A percentile compares a stretch with the other conserved stretches of the same genome.
Conservation (phyloP, 2,797 vertebrate genomes). For the Neosilurus mollespiculum region DNA sequence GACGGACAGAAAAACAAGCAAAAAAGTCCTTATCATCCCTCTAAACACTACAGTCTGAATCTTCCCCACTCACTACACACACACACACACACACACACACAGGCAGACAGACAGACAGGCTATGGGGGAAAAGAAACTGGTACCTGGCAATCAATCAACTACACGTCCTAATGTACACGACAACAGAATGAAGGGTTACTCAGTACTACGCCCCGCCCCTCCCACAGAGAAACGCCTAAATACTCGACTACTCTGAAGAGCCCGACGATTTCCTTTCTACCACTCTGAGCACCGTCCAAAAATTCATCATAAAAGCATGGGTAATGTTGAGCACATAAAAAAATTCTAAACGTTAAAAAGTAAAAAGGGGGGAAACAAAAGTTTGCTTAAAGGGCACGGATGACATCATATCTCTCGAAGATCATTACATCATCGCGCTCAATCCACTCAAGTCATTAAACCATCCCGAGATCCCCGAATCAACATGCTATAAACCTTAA, state of each 20-base stretch:
- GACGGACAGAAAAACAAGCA: constrained; percentile 6
- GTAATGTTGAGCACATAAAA: constrained; percentile 36
- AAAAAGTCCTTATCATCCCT: constrained; percentile 58
- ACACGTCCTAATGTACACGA: constrained; percentile 70
- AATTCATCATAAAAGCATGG: constrained; percentile 23
- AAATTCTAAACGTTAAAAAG: neutral
- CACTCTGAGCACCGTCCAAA: too few relatives aligned
- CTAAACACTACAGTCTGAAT: constrained; percentile 55
- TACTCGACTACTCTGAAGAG: constrained; percentile 30
- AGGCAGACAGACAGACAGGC: constrained; percentile 25
- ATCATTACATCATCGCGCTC: neutral
- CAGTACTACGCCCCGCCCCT: constrained; percentile 58
- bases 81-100: constrained; percentile 37
- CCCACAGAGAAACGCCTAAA: constrained; percentile 50
- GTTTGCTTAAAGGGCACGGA: constrained; percentile 15
- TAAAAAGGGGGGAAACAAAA: neutral
- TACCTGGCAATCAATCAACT: constrained; percentile 52
- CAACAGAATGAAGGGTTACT: constrained; percentile 63
- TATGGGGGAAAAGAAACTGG: constrained; percentile 37
- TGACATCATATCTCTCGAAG: neutral
- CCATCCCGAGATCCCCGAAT: neutral
- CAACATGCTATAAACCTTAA: constrained; percentile 11
- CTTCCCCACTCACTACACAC: constrained; percentile 41
- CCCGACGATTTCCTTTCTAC: neutral
- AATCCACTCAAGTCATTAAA: neutral